These are phyloP conservation scores for Mycteria americana DNA, from an alignment of 2,797 vertebrate species.

Conservation along the genomic window DNA sequence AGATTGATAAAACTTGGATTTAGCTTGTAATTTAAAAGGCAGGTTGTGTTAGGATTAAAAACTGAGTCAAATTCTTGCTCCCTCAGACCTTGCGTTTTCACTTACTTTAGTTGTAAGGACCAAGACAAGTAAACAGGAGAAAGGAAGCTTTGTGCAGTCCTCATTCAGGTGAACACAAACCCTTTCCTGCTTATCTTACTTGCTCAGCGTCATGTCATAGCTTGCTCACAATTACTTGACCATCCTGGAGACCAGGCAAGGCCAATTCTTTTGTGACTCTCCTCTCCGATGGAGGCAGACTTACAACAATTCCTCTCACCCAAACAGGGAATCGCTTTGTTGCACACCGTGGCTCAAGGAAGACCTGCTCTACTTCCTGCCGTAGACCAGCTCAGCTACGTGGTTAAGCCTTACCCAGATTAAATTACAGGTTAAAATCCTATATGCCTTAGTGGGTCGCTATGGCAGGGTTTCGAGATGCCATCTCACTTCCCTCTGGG, in stretches of 20 bases:
- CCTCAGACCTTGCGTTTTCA: not conserved
- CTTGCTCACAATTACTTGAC: not conserved
- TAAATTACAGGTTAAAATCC: not conserved
- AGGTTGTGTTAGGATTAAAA: conserved; percentile 6
- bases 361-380: not conserved
- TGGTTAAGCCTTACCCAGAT: not conserved
- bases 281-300: not conserved
- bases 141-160: not conserved
- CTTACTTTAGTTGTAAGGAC: not conserved
- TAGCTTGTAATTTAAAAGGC: conserved; percentile 28
- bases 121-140: not conserved
- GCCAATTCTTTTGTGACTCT: not conserved
- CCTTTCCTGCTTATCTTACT: not conserved
- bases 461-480: not conserved
- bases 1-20: not conserved
- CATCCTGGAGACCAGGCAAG: not conserved
- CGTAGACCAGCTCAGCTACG: not conserved
- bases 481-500: not conserved
- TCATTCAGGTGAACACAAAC: not conserved
- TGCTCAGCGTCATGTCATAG: not conserved
- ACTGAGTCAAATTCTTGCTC: not conserved
- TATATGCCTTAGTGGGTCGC: not conserved
- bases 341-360: not conserved
- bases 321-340: not conserved
- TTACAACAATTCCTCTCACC: not conserved